A percentile compares a stretch with the other conserved stretches of the same genome.
phyloP scores from a whole-genome alignment of 92 coral and sea anemone species.

The Epizoanthus stellaris region DNA sequence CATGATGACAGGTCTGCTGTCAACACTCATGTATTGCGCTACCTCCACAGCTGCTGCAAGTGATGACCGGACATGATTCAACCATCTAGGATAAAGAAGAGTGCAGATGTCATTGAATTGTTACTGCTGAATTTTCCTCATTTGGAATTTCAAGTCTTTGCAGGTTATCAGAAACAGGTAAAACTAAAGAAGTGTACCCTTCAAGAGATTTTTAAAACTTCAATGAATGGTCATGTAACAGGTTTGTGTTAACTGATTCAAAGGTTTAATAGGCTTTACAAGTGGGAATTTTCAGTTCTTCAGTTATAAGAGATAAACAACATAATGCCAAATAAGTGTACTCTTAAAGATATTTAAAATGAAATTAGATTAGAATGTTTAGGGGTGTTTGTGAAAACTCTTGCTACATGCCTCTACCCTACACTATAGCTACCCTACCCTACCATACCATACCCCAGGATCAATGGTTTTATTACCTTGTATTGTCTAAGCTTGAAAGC shows the following conservation, averaged over 20 bases:
- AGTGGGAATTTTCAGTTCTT: too few relatives aligned
- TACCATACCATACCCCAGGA: neutral
- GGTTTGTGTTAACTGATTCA: too few relatives aligned
- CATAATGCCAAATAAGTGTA: too few relatives aligned
- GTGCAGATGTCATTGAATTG: neutral
- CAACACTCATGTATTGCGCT: conserved; percentile 71
- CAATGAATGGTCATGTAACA: too few relatives aligned
- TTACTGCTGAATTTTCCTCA: neutral
- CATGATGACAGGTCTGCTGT: conserved; percentile 86
- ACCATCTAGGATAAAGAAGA: conserved; percentile 67
- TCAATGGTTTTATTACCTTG: conserved; percentile 61
- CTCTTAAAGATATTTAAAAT: too few relatives aligned
- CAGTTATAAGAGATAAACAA: too few relatives aligned
- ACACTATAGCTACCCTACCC: too few relatives aligned
- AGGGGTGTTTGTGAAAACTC: too few relatives aligned
- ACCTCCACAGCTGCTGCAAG: conserved; percentile 85
- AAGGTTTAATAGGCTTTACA: too few relatives aligned
- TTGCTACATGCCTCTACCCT: too few relatives aligned
- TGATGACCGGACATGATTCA: conserved; percentile 66
- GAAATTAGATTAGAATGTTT: too few relatives aligned
- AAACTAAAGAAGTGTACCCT: neutral
- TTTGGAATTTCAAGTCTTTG: neutral
- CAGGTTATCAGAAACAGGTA: neutral
- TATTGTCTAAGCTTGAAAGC: conserved; percentile 87
- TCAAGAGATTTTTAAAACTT: too few relatives aligned